These are phyloP conservation scores for Aphelinus atriplicis DNA, from an alignment of 1,140 invertebrate species.

Conservation along the genomic window DNA sequence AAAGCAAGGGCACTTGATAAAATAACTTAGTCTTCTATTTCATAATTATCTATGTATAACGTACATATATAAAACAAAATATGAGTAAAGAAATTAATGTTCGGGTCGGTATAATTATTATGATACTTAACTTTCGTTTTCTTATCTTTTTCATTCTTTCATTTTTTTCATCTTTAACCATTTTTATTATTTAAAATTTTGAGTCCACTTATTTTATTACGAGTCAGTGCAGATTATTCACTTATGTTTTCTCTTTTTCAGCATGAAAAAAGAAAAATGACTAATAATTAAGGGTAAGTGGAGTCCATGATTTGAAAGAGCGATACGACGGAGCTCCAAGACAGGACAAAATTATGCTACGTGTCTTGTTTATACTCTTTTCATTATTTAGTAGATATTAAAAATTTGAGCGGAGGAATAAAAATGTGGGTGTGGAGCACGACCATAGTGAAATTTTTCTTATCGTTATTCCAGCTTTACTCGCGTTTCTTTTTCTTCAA, in stretches of 20 bases:
- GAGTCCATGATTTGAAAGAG: slow-evolving; percentile 41
- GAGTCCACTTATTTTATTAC: slow-evolving; percentile 43
- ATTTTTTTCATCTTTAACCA: slow-evolving; percentile 17
- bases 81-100: slow-evolving; percentile 63
- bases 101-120: slow-evolving; percentile 58
- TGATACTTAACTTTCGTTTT: slow-evolving; percentile 51
- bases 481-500: slow-evolving; percentile 31
- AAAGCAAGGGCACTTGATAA: slow-evolving; percentile 68
- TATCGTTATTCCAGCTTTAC: slow-evolving; percentile 11
- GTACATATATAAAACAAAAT: slow-evolving; percentile 65
- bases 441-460: slow-evolving; percentile 32
- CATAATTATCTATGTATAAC: slow-evolving; percentile 65
- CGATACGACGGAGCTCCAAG: slow-evolving; percentile 39
- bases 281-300: slow-evolving; percentile 40
- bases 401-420: slow-evolving; percentile 37
- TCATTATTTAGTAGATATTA: slow-evolving; percentile 30
- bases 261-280: slow-evolving; percentile 41
- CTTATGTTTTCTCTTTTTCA: slow-evolving; percentile 23
- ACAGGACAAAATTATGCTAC: slow-evolving; percentile 32
- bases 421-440: slow-evolving; percentile 27
- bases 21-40: slow-evolving; percentile 67
- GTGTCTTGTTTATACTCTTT: background rate
- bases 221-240: slow-evolving; percentile 34
- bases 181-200: slow-evolving; percentile 24
- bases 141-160: slow-evolving; percentile 36